Evolutionary conservation across 2,113 vertebrate species (phyloP), one percentile per base, ranked within the genome.

Genomic region (Micronycteris hirsuta): DNA sequence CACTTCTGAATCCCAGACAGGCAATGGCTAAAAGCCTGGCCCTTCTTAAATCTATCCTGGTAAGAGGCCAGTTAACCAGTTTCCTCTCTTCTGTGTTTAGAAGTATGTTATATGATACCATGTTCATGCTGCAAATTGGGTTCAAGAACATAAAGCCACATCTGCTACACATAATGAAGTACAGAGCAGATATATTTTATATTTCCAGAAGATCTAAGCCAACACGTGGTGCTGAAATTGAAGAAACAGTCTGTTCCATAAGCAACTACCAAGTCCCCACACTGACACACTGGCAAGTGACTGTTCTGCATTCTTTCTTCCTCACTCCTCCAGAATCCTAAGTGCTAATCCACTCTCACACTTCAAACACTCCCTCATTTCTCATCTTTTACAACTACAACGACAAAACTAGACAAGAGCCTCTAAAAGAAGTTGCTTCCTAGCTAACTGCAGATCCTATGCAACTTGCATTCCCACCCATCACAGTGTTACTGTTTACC

Each of bases 141-240:
- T 87, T 96, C 28, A 76, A 67, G 73, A 76, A 61, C 38, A 88
- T 67, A 94, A 93, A 87, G 91, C 84, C 86, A 92, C 92, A 96
- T 96, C 92, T 95, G 95, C 45, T 88, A 82, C 33, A 49, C 67
- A 92, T 88, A 97, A 95, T 67, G 41, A 93, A 77, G 14, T 24
- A 7, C 47, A 52, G 31, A 96, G 38, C 65, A 93, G 67, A 84
- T 76, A 70, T 52, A 61, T 7, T 86, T 84, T 76, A 3, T 33
- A 43, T 92, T 93, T 93, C 92, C 56, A 43, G 85, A 94, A n/a
- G 45, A 83, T 78, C 54, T 74, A 84, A 68, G 77, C 33, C 33
- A 58, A 56, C 85, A 83, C 4, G 11, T 28, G 81, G 81, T 74
- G 15, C 49, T 89, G 33, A 96, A 95, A 92, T 87, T 14, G 81